Percentiles rank a stretch among this genome's conserved stretches.
Evolutionary conservation across 2,888 invertebrate genomes (phyloP).

Genomic region (Tachina lurida): DNA sequence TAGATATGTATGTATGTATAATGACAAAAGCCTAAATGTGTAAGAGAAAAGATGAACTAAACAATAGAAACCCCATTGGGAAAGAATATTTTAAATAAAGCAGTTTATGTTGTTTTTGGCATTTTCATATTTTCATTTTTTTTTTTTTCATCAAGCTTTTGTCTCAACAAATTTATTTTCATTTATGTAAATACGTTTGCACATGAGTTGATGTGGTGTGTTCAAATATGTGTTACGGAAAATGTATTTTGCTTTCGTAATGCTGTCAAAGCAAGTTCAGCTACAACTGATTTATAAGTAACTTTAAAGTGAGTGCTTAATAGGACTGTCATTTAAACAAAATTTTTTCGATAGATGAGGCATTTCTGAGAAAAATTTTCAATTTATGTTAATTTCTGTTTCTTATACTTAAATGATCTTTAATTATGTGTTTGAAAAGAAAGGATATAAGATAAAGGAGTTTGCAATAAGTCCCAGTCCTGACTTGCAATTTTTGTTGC

Average conservation of each 20-base stretch:
- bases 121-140: background rate
- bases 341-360: too few species aligned
- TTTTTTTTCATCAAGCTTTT: background rate
- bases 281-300: background rate
- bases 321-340: too few species aligned
- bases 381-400: too few species aligned
- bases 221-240: background rate
- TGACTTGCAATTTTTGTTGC: too few species aligned
- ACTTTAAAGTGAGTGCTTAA: background rate
- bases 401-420: too few species aligned
- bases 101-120: background rate
- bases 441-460: too few species aligned
- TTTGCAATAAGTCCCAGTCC: too few species aligned
- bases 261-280: background rate
- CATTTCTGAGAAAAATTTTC: too few species aligned
- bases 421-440: too few species aligned
- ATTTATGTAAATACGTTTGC: background rate
- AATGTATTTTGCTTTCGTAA: background rate
- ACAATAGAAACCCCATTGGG: background rate
- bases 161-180: conserved; percentile 3
- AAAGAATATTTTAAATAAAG: background rate
- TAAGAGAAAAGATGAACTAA: background rate
- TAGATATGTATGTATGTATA: background rate
- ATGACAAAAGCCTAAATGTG: background rate
- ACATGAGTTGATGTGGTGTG: background rate